phyloP scores from a whole-genome alignment of 2,797 vertebrate species.

The Ara ararauna region DNA sequence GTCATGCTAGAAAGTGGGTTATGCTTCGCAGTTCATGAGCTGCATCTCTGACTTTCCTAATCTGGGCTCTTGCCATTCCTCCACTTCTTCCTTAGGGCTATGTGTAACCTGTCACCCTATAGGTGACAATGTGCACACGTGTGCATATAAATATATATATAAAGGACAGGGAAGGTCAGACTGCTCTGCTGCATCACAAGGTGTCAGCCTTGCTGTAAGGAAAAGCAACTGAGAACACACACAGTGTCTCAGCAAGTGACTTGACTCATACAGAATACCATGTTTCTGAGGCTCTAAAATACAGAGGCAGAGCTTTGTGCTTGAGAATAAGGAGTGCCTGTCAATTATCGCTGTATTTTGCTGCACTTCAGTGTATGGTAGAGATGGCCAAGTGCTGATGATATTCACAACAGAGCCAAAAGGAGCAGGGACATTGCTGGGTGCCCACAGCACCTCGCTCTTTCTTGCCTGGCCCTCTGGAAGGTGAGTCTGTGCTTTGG shows the following conservation, averaged over 20 bases:
- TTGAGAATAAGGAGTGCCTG: neutral
- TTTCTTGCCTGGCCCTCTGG: neutral
- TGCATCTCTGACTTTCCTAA: neutral
- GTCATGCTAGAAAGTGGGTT: neutral
- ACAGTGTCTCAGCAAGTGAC: neutral
- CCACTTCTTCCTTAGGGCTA: neutral
- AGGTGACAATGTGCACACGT: neutral
- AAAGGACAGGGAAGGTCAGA: neutral
- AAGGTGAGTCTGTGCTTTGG: neutral
- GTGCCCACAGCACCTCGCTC: neutral
- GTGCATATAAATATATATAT: too few species aligned
- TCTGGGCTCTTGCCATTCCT: neutral
- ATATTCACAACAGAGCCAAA: neutral
- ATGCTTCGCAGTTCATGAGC: neutral
- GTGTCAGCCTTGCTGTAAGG: neutral
- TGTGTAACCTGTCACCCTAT: neutral
- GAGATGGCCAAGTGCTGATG: neutral
- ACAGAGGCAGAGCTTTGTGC: neutral
- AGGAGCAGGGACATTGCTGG: neutral
- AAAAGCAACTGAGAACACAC: neutral
- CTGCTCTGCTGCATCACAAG: neutral
- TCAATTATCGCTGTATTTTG: neutral
- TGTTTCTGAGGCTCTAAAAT: neutral
- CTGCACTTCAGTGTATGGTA: neutral
- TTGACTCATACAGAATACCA: neutral